Conservation (phyloP, 1,140 invertebrate genomes). For the Cyphomyrmex costatus region DNA sequence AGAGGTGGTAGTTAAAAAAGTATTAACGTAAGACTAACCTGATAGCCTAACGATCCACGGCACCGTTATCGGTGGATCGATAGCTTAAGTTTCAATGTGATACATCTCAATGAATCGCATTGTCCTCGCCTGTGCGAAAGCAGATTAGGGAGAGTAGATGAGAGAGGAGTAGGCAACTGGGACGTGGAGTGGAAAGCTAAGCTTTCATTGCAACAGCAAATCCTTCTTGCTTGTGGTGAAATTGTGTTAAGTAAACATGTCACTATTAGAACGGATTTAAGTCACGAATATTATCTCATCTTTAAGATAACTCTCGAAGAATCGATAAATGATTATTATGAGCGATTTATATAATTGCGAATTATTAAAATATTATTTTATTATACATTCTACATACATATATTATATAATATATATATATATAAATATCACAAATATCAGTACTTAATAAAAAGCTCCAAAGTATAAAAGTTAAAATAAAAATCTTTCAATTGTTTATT, state of each 20-base stretch:
- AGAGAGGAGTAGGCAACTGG: constrained; percentile 27
- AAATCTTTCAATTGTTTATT: not conserved
- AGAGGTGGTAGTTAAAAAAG: constrained; percentile 32
- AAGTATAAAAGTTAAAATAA: not conserved
- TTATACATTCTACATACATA: too few relatives aligned
- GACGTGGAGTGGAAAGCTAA: constrained; percentile 28
- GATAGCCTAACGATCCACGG: constrained; percentile 18
- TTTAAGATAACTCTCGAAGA: constrained; percentile 15
- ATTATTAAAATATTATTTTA: not conserved
- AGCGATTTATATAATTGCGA: not conserved
- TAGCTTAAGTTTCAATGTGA: constrained; percentile 59
- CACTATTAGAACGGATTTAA: constrained; percentile 44
- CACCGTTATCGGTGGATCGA: constrained; percentile 47
- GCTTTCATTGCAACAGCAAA: constrained; percentile 48
- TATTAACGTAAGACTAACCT: constrained; percentile 9
- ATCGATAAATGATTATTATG: constrained; percentile 37
- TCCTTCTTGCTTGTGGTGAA: constrained; percentile 37
- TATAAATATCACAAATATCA: not conserved
- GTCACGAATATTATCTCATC: constrained; percentile 25
- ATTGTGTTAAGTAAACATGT: constrained; percentile 62
- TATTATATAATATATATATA: too few relatives aligned
- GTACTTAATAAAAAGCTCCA: not conserved
- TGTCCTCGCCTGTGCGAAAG: constrained; percentile 45
- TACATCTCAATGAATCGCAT: constrained; percentile 51
- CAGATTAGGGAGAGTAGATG: constrained; percentile 45